A percentile compares a stretch with the other conserved stretches of the same genome.
Conservation (phyloP, 2,113 vertebrate species). For the Oryzias javanicus region DNA sequence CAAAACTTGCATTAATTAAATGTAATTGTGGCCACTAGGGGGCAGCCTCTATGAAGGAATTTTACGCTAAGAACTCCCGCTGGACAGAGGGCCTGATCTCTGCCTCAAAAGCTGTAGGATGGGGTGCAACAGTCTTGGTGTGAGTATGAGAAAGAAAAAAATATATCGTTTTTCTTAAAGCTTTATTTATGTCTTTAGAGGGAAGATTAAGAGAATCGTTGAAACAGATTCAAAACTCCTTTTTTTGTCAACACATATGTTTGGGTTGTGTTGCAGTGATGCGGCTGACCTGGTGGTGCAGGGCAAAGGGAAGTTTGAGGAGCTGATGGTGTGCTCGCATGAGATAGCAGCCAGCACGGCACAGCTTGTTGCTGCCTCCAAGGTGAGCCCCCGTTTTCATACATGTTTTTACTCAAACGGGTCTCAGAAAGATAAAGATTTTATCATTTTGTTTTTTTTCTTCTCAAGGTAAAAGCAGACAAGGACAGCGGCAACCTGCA, state of each 20-base stretch:
- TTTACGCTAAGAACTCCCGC: slow-evolving; percentile 96
- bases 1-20: not conserved
- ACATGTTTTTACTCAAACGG: not conserved
- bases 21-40: slow-evolving; percentile 77
- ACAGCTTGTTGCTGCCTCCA: slow-evolving; percentile 95
- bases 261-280: slow-evolving; percentile 75
- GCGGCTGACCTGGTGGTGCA: slow-evolving; percentile 93
- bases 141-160: slow-evolving; percentile 74
- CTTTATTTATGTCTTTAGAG: not conserved
- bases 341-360: slow-evolving; percentile 96
- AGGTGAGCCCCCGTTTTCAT: slow-evolving; percentile 74
- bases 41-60: slow-evolving; percentile 91
- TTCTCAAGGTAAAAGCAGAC: slow-evolving; percentile 90
- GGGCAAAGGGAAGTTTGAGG: slow-evolving; percentile 94
- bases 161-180: not conserved
- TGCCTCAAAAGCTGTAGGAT: slow-evolving; percentile 94
- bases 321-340: slow-evolving; percentile 94
- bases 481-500: slow-evolving; percentile 89
- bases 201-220: not conserved
- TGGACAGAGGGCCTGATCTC: slow-evolving; percentile 98
- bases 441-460: not conserved
- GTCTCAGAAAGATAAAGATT: not conserved
- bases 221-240: not conserved
- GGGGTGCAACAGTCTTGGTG: slow-evolving; percentile 98
- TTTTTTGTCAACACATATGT: not conserved